Base-by-base conservation (phyloP, 2,113 vertebrate species). In the Acrocephalus arundinaceus region DNA sequence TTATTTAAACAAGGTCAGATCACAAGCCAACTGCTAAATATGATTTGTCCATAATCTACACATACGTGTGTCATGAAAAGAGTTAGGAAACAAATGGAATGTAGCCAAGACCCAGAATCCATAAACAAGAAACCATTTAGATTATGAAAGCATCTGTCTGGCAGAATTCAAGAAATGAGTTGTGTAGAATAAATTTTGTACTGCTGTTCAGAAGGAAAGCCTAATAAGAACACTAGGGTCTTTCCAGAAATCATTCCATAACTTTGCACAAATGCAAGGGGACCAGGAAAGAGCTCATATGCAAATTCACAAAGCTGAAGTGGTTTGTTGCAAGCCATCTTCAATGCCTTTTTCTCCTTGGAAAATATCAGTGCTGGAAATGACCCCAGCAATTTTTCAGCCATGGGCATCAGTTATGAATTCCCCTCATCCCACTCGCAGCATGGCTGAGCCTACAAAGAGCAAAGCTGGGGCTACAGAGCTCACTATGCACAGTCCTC, bases 51-150 rank as follows among this genome's bases (percentile, higher is more conserved):
- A 84, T 90, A 96, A 97, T 96, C 94, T 96, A 85, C 59, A 68
- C 63, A 16, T 57, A 67, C 28, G 14, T 43, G 24, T 51, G 19
- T 10, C 27, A 78, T 52, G 27, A 68, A 77, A 96, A 93, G 16
- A 87, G 78, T 51, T 90, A 82, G 54, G 74, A 96, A 95, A 88
- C 75, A 3, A 90, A 73, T 63, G 90, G 97, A 98, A 63, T 17
- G 4, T 25, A 97, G 97, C 97, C 96, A 98, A 97, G 85, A 97
- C 51, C 23, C 82, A 80, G 90, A 88, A 96, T 76, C 91, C 82
- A 95, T 89, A 92, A 89, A 96, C 88, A 94, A 96, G 95, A 86
- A 96, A 96, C 93, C 94, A 96, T 96, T 96, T 80, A 97, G 94
- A 94, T 94, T 96, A 48, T 4, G 15, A 80, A 76, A 89, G 65